Evolutionary conservation across 2,797 vertebrate genomes (phyloP), one percentile per base, ranked within the genome.

Genomic region (Pygocentrus nattereri): DNA sequence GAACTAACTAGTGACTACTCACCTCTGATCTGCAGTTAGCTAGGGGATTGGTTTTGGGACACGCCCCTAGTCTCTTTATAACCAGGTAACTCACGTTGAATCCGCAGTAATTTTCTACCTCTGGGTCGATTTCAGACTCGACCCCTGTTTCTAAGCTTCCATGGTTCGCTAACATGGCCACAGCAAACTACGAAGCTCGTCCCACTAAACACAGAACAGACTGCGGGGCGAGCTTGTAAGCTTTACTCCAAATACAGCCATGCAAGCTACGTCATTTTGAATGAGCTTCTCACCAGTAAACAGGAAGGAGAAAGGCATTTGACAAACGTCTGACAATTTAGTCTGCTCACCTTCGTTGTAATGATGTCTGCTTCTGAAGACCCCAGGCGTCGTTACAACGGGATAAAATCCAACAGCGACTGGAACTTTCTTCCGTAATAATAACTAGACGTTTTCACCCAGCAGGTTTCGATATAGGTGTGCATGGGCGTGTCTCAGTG

Each of bases 401-500:
- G 3, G 27, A 52, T 30, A 72, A 52, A 71, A 21, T 72, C 49
- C 69, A 19, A 12, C 5, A 52, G 2, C 3, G 38, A 4, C 12
- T 4, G 19, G 44, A 21, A 47, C 30, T 47, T 38, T 1, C 19
- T n/a, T 41, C 44, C 1, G 13, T 50, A 50, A 2, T 27, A 27
- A 50, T 4, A 30, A 11, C 25, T 31, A 11, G 67, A 56, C 50
- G 3, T 72, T 72, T 56, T n/a, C 41, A 7, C 27, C 27, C 19
- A 2, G 23, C 16, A n/a, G 31, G 52, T 56, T 58, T n/a, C 19
- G 21, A 5, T 54, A 38, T 15, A 73, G 69, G 68, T 73, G 68
- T 25, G 34, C 21, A 64, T 30, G 41, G 78, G 78, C 25, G 69
- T 79, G 69, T 50, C 69, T 71, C 31, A 2, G 34, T 67, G 64